phyloP scores from a whole-genome alignment of 2,797 vertebrate genomes.

The Selene dorsalis region DNA sequence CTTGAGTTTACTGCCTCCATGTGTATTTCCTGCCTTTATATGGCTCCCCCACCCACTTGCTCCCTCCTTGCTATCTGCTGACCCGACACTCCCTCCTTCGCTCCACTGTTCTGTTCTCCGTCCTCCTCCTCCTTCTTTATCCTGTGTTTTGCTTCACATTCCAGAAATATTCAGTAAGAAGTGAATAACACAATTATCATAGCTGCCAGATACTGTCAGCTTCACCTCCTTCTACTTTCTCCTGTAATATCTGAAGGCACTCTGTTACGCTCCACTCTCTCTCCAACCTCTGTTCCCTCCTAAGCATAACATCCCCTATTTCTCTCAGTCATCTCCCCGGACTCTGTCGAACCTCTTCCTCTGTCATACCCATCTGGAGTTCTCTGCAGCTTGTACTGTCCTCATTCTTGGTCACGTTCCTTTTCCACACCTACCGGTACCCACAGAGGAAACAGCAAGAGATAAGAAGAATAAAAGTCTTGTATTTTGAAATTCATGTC shows the following conservation, averaged over 20 bases:
- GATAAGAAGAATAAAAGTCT: slow-evolving; percentile 50
- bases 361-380: slow-evolving; percentile 37
- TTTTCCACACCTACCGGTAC: slow-evolving; percentile 13
- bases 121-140: slow-evolving; percentile 17
- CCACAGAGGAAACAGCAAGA: slow-evolving; percentile 24
- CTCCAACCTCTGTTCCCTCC: slow-evolving; percentile 7
- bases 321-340: slow-evolving; percentile 39
- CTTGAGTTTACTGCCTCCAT: slow-evolving; percentile 55
- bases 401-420: background rate
- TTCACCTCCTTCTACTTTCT: slow-evolving; percentile 45
- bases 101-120: slow-evolving; percentile 27
- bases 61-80: slow-evolving; percentile 42
- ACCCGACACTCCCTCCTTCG: slow-evolving; percentile 43
- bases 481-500: slow-evolving; percentile 21
- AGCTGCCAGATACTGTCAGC: slow-evolving; percentile 57
- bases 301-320: slow-evolving; percentile 65
- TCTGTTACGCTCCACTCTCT: slow-evolving; percentile 39
- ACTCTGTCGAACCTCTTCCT: slow-evolving; percentile 45
- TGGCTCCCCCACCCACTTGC: slow-evolving; percentile 36
- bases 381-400: slow-evolving; percentile 11
- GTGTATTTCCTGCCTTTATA: slow-evolving; percentile 55
- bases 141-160: slow-evolving; percentile 41
- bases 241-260: slow-evolving; percentile 46
- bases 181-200: slow-evolving; percentile 55
- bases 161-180: slow-evolving; percentile 56